Evolutionary conservation across 2,888 invertebrate genomes (phyloP), one percentile per base, ranked within the genome.

Genomic region (Buathra laborator): DNA sequence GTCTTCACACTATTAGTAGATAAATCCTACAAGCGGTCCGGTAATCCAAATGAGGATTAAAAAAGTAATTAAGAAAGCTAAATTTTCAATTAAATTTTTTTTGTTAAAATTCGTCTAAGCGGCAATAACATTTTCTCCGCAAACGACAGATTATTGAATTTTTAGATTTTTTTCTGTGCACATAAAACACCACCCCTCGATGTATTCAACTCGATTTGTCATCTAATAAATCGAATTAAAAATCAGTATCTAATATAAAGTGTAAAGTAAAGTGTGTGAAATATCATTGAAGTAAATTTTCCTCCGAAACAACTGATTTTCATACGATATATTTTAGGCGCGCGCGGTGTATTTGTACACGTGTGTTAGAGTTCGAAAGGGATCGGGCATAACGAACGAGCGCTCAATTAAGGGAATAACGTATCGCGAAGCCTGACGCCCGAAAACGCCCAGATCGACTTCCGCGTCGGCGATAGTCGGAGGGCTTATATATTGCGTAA

Each of bases 401-500:
- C 90, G 91, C 92, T 93, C 93, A 93, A 93, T 93, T 93, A 93
- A 92, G 91, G 90, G 91, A 90, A 92, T 92, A 93, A 92, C 92
- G 90, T 93, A 93, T 92, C 89, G 90, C 89, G 83, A 90, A 78
- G 84, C 81, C 81, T 88, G 89, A 90, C 90, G 88, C 90, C 88
- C 87, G 86, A 84, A 84, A 86, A 87, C 89, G 89, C 89, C 89
- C 88, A 86, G 83, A 67, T 78, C 72, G 82, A 87, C 89, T 88
- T 88, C 88, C 86, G 88, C 84, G 71, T 82, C 82, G 80, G 74
- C 83, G 79, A 83, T 81, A 79, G 66, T 62, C 12, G 51, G 70
- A 76, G 66, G 9, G 56, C 48, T 48, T 66, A 56, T 71, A 80
- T 51, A 76, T 62, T 62, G 70, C 70, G 37, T 48, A 74, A 75